Base-by-base conservation (phyloP, 2,113 vertebrate species). In the Ictalurus furcatus region DNA sequence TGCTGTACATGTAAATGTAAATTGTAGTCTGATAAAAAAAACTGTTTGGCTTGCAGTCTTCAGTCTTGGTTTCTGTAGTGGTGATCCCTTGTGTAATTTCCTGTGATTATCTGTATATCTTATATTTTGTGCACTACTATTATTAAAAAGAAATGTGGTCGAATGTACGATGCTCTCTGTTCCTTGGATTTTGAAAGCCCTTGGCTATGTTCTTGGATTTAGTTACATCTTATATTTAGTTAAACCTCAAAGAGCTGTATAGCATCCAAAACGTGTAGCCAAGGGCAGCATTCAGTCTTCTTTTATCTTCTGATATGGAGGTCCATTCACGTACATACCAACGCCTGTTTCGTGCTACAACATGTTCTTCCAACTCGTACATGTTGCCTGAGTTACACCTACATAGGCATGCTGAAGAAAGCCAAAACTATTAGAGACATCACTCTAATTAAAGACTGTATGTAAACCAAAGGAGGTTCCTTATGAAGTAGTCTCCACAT, bases 221-320 rank as follows among this genome's bases (percentile, higher is more conserved):
- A 52, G 63, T 69, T 69, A 69, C 63, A 54, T 69, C 40, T 69
- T 52, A 85, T 52, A 54, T 48, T 85, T 52, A 67, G 37, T 80
- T 79, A 23, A 65, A 44, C 59, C 17, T 79, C 74, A 61, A 65
- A 63, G 23, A 37, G 54, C 52, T 73, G 87, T 59, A 83, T 54
- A 37, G 65, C 80, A 58, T 88, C 87, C 87, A 83, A 88, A 88
- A 37, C 37, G 28, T n/a, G 40, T 59, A 48, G 85, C 87, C 87
- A 28, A 58, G 65, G 52, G 79, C 79, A 34, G 65, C 28, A 4
- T 37, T 73, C 34, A 80, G n/a, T 28, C 4, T 34, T 67, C 87
- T 82, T 84, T 61, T 54, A 73, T 84, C 67, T 48, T 48, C 4
- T 40, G n/a, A 83, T 59, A 87, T 63, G 58, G 86, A 87, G 74